A percentile compares a stretch with the other conserved stretches of the same genome.
phyloP scores from a whole-genome alignment of 2,113 vertebrate species.

The Oriolus oriolus region DNA sequence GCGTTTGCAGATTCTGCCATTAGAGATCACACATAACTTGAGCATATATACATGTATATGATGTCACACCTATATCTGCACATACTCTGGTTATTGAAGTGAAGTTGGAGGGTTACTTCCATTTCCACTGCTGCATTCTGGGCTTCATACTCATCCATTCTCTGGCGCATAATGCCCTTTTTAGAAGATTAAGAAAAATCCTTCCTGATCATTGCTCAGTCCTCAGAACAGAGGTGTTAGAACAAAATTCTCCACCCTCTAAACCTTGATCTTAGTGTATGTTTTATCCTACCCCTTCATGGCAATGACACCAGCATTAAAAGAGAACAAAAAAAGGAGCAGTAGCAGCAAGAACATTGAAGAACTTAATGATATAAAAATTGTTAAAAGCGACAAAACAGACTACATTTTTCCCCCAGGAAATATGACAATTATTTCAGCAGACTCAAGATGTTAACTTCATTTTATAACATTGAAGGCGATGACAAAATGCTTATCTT shows the following conservation, averaged over 20 bases:
- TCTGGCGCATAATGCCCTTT: conserved; percentile 3
- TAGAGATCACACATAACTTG: background rate
- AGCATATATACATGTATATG: background rate
- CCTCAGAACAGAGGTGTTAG: conserved; percentile 34
- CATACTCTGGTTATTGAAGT: background rate
- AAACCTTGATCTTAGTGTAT: conserved; percentile 44
- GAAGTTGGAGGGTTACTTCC: background rate
- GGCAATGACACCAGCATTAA: conserved; percentile 62
- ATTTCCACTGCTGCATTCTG: background rate
- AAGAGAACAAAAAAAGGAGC: conserved; percentile 34
- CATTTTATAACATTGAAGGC: background rate
- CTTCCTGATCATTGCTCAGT: conserved; percentile 37
- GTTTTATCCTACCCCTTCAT: conserved; percentile 65
- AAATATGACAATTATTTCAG: conserved; percentile 51
- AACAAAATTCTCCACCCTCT: conserved; percentile 47
- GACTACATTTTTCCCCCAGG: background rate
- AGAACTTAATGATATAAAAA: conserved; percentile 49
- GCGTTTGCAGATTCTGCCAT: background rate
- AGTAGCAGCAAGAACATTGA: conserved; percentile 18
- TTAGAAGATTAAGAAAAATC: conserved; percentile 44
- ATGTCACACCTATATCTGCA: background rate
- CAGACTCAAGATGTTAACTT: background rate
- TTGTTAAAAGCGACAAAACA: conserved; percentile 40
- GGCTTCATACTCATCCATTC: background rate
- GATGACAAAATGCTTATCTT: background rate